phyloP scores from a whole-genome alignment of 37 sponge, comb jelly and placozoan species.

The Eunapius fragilis region DNA sequence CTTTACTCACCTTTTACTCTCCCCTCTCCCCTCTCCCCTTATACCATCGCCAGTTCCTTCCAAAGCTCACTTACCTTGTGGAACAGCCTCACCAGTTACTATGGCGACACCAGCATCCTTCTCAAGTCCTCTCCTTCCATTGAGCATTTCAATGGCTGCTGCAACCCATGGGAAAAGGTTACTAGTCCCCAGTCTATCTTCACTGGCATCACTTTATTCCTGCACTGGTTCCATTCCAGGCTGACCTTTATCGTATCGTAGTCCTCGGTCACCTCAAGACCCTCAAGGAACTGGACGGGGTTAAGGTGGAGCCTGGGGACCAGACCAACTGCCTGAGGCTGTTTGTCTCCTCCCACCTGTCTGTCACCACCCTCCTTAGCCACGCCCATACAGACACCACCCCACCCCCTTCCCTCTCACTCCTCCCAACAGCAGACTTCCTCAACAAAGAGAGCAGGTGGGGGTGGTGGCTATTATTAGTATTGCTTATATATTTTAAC shows the following conservation, averaged over 20 bases:
- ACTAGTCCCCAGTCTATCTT: background rate
- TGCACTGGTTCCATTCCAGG: conserved; percentile 14
- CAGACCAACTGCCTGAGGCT: conserved; percentile 10
- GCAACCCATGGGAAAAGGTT: conserved; percentile 86
- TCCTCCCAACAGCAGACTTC: conserved; percentile 55
- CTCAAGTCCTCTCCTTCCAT: conserved; percentile 72
- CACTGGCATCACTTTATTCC: background rate
- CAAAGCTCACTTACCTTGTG: conserved; percentile 76
- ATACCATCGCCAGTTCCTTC: conserved; percentile 36
- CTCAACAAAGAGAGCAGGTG: conserved; percentile 43
- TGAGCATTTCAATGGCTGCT: conserved; percentile 48
- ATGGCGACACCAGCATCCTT: conserved; percentile 45
- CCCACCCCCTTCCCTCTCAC: conserved; percentile 47
- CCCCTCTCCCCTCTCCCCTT: background rate
- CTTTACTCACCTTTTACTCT: background rate
- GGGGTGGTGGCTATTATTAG: background rate
- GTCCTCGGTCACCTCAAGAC: conserved; percentile 55
- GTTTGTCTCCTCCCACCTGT: conserved; percentile 61
- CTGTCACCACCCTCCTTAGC: conserved; percentile 59
- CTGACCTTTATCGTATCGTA: conserved; percentile 5
- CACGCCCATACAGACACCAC: conserved; percentile 27
- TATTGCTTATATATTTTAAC: background rate
- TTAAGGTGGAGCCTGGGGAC: conserved; percentile 58
- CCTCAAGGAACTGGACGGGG: conserved; percentile 38
- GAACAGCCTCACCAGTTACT: conserved; percentile 64